Evolutionary conservation across 2,797 vertebrate species (phyloP).

Genomic region (Sebastolobus altivelis): DNA sequence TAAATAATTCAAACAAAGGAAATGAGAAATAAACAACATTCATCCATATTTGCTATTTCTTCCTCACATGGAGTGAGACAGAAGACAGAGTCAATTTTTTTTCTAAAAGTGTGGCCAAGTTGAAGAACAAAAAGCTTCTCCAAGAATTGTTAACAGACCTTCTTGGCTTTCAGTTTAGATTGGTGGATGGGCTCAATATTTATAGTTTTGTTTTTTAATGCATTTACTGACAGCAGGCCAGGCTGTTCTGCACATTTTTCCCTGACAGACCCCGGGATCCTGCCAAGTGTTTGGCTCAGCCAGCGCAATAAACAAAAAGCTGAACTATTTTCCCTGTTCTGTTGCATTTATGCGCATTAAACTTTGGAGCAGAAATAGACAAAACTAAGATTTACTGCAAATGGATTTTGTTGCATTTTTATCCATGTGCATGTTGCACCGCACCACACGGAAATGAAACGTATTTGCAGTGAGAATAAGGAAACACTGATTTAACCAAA

Average conservation of each 20-base stretch:
- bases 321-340: neutral
- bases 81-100: constrained; percentile 1
- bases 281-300: constrained; percentile 64
- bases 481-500: neutral
- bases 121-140: constrained; percentile 29
- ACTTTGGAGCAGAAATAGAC: neutral
- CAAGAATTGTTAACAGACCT: constrained; percentile 41
- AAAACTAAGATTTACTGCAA: neutral
- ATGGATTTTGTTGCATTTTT: neutral
- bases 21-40: neutral
- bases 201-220: constrained; percentile 69
- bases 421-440: neutral
- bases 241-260: constrained; percentile 69
- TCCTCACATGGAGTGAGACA: neutral
- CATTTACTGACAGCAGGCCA: constrained; percentile 69
- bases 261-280: constrained; percentile 61
- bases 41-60: neutral
- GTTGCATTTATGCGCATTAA: neutral
- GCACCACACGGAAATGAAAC: constrained; percentile 19
- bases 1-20: neutral
- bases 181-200: constrained; percentile 53
- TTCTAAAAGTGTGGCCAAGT: constrained; percentile 12
- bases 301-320: constrained; percentile 51
- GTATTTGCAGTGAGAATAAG: neutral
- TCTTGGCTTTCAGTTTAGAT: constrained; percentile 51